Evolutionary conservation across 1,140 invertebrate species (phyloP).

Genomic region (Gerris buenoi): DNA sequence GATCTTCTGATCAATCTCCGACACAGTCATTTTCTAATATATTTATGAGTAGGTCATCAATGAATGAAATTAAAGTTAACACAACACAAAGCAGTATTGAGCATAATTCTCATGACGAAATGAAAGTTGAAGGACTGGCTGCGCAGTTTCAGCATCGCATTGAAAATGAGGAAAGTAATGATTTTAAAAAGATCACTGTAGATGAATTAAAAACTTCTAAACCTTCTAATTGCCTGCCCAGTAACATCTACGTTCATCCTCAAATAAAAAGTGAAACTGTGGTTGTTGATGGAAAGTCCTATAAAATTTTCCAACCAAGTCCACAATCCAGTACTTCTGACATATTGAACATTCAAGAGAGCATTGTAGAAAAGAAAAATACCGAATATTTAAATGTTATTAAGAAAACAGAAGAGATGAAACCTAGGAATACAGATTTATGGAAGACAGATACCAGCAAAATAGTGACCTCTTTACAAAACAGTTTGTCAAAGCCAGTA

Average conservation of each 20-base stretch:
- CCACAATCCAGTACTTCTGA: slow-evolving; percentile 9
- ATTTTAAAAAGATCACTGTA: slow-evolving; percentile 4
- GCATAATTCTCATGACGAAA: slow-evolving; percentile 14
- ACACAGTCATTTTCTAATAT: slow-evolving; percentile 13
- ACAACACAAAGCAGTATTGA: background rate
- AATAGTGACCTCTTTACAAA: background rate
- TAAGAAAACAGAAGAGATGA: background rate
- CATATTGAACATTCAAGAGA: slow-evolving; percentile 5
- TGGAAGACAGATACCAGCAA: background rate
- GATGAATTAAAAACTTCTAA: slow-evolving; percentile 10
- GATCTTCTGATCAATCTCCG: slow-evolving; percentile 5
- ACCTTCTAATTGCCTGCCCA: slow-evolving; percentile 9
- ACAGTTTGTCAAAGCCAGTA: background rate
- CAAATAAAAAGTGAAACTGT: slow-evolving; percentile 11
- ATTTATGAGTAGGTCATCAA: slow-evolving; percentile 8
- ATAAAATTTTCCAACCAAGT: slow-evolving; percentile 10
- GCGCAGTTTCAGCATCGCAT: slow-evolving; percentile 15
- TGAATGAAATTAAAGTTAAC: slow-evolving; percentile 8
- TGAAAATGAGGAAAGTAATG: slow-evolving; percentile 10
- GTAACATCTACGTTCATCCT: slow-evolving; percentile 9
- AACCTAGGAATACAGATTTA: background rate
- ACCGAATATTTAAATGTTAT: background rate
- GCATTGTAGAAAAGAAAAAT: slow-evolving; percentile 2
- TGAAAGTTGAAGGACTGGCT: slow-evolving; percentile 14
- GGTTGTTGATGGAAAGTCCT: slow-evolving; percentile 11